Evolutionary conservation across 2,888 invertebrate species (phyloP), one percentile per base, ranked within the genome.

Genomic region (Caenorhabditis uteleia): DNA sequence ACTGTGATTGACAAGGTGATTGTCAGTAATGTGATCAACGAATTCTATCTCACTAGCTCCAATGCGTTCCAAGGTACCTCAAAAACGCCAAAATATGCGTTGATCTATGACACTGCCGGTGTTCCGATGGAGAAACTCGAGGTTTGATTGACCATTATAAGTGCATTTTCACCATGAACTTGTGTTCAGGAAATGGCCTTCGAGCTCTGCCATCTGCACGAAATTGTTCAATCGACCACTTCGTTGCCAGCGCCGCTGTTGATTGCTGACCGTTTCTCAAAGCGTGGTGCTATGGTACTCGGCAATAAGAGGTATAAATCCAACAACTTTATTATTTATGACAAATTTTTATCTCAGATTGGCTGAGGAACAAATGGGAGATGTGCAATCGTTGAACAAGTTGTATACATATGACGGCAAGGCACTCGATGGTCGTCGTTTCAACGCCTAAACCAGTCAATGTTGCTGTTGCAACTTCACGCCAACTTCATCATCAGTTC

Each of bases 11-110:
- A 66, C 27, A 25, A n/a, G 1, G 5, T 8, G n/a, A 44, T 66
- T 39, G 53, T 60, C 10, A 26, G n/a, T 14, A 45, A 55, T 2
- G 36, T 39, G 10, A 12, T 46, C 26, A 44, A 34, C 2, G 66
- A 66, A 23, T 66, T 66, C 48, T 61, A 39, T 33, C 39, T 66
- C 46, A 60, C 53, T 20, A 16, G 55, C 12, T 60, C 60, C 25
- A 18, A 10, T 10, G 56, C 60, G 2, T 50, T 66, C 47, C 54
- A 66, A 25, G 65, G 59, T 1, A 54, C 54, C 16, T 48, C 54
- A 7, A 59, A 48, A 45, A 36, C 49, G 1, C 45, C 47, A 20
- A 60, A 59, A 29, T 61, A 26, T 43, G 26, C 54, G 21, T 18
- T 54, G 26, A 25, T 65, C 14, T 20, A 10, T n/a, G 33, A 64